Evolutionary conservation across 2,797 vertebrate genomes (phyloP).

Genomic region (Coregonus ussuriensis): DNA sequence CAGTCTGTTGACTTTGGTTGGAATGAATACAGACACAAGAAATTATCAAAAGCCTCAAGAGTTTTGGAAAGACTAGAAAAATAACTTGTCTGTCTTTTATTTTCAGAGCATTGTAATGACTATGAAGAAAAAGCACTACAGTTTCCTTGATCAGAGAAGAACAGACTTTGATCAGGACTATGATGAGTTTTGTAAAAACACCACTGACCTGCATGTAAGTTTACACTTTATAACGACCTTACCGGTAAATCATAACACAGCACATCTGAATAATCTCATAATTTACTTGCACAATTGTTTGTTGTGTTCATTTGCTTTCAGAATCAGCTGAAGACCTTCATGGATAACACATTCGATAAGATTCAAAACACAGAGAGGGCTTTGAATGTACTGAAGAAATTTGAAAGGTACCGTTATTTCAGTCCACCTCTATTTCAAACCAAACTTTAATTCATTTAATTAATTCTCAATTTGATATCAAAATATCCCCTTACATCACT

Average conservation of each 20-base stretch:
- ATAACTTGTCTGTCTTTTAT: not conserved
- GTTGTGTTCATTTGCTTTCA: slow-evolving; percentile 54
- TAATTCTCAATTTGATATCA: not conserved
- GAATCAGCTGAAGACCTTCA: slow-evolving; percentile 86
- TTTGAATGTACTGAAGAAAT: slow-evolving; percentile 83
- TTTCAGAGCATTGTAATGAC: slow-evolving; percentile 79
- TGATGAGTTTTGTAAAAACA: slow-evolving; percentile 89
- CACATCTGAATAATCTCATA: not conserved
- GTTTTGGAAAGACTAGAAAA: not conserved
- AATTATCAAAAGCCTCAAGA: not conserved
- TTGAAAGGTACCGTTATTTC: slow-evolving; percentile 84
- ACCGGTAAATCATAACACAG: not conserved
- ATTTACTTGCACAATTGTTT: not conserved
- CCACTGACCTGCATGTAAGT: slow-evolving; percentile 88
- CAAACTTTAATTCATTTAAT: not conserved
- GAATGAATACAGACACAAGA: not conserved
- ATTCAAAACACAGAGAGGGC: slow-evolving; percentile 86
- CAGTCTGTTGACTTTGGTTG: not conserved
- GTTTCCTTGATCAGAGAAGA: slow-evolving; percentile 90
- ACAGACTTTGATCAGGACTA: slow-evolving; percentile 92
- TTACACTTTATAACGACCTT: slow-evolving; percentile 3
- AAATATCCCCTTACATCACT: not conserved
- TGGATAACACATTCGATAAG: slow-evolving; percentile 86
- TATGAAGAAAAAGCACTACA: slow-evolving; percentile 89
- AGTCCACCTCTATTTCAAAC: not conserved